phyloP scores from a whole-genome alignment of 2,888 invertebrate species.

The Microctonus hyperodae region DNA sequence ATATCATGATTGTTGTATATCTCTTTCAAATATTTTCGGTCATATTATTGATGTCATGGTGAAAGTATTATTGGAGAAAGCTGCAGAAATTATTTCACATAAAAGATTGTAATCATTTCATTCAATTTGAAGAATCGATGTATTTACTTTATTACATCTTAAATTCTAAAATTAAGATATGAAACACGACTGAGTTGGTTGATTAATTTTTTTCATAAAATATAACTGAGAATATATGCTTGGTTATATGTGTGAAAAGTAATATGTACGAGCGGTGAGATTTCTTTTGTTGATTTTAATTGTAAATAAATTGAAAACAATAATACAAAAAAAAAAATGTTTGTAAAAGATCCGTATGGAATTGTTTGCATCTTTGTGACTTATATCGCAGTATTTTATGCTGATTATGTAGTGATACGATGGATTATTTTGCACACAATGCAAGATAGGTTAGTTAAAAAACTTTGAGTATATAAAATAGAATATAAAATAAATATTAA shows the following conservation, averaged over 20 bases:
- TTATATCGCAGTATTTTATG: slow-evolving; percentile 81
- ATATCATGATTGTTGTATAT: neutral
- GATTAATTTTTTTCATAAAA: too few relatives aligned
- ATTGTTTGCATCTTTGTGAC: slow-evolving; percentile 82
- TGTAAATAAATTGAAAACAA: neutral
- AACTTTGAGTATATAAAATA: too few relatives aligned
- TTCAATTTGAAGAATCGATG: too few relatives aligned
- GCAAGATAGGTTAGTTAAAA: slow-evolving; percentile 78
- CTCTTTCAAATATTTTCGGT: neutral
- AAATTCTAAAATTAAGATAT: too few relatives aligned
- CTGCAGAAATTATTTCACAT: neutral
- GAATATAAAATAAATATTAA: too few relatives aligned
- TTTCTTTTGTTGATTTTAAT: neutral
- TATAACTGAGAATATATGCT: too few relatives aligned
- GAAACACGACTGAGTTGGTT: too few relatives aligned
- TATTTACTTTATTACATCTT: too few relatives aligned
- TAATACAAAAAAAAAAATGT: slow-evolving; percentile 64
- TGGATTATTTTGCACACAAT: slow-evolving; percentile 85
- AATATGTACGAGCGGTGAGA: neutral
- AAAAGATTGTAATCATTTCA: neutral
- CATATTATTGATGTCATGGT: neutral
- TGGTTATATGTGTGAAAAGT: too few relatives aligned
- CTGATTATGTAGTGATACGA: slow-evolving; percentile 85
- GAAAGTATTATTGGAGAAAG: neutral
- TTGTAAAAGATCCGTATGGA: slow-evolving; percentile 85